Conservation (phyloP, 2,888 invertebrate species). For the Stenolophus ochropezus region DNA sequence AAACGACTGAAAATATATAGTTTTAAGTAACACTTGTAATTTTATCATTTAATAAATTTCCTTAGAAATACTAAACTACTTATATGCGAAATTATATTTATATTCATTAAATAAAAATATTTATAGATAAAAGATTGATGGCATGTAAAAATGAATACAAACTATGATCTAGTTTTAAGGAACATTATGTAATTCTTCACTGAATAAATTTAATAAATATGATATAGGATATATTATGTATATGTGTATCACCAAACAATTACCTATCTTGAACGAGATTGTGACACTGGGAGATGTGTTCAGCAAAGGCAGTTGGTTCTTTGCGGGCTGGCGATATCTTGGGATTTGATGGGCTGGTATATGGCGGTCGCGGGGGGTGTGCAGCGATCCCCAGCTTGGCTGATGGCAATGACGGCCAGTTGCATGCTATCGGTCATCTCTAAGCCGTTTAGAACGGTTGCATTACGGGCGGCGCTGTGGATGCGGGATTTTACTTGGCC, state of each 20-base stretch:
- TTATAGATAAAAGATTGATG: neutral
- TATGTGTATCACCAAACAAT: constrained; percentile 20
- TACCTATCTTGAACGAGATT: constrained; percentile 3
- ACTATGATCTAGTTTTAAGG: constrained; percentile 25
- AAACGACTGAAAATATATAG: too few species aligned
- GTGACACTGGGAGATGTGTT: neutral
- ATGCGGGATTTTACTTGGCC: constrained; percentile 64
- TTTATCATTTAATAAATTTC: too few species aligned
- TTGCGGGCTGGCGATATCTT: neutral
- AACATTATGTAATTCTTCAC: constrained; percentile 38
- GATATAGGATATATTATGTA: neutral
- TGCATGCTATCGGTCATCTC: constrained; percentile 58
- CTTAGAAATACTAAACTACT: neutral
- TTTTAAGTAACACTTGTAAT: too few species aligned
- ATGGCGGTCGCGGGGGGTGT: constrained; percentile 63
- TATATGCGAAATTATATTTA: neutral
- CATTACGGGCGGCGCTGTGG: constrained; percentile 63
- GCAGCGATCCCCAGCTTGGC: constrained; percentile 63
- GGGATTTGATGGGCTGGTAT: constrained; percentile 45
- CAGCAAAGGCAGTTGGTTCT: neutral
- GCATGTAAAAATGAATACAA: neutral
- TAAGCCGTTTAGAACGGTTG: constrained; percentile 64
- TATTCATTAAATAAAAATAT: neutral
- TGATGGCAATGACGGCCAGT: constrained; percentile 63
- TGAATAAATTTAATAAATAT: constrained; percentile 39